phyloP scores from a whole-genome alignment of 1,140 invertebrate species.

The Oryctes rhinoceros region DNA sequence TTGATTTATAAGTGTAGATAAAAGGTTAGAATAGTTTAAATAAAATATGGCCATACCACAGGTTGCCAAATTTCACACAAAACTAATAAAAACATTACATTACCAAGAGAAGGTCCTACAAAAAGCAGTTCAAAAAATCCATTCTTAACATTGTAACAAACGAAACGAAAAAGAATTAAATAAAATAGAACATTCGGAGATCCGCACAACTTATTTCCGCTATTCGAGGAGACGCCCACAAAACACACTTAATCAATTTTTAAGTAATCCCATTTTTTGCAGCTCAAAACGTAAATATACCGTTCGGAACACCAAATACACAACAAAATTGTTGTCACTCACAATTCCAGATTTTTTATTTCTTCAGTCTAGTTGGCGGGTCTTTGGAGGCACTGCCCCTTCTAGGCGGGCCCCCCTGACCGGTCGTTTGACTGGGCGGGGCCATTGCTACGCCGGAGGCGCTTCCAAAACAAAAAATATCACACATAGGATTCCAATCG shows the following conservation, averaged over 20 bases:
- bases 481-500: conserved; percentile 57
- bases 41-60: too few relatives aligned
- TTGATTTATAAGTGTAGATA: too few relatives aligned
- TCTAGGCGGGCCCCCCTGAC: conserved; percentile 54
- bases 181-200: conserved; percentile 17
- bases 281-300: neutral
- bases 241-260: conserved; percentile 38
- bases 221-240: conserved; percentile 24
- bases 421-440: conserved; percentile 55
- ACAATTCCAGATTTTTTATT: conserved; percentile 48
- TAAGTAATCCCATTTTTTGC: conserved; percentile 34
- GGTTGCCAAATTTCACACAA: too few relatives aligned
- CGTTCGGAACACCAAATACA: conserved; percentile 5
- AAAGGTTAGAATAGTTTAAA: too few relatives aligned
- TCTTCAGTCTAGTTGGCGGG: conserved; percentile 56
- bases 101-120: neutral
- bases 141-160: conserved; percentile 5
- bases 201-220: conserved; percentile 30
- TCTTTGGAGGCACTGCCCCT: conserved; percentile 59
- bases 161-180: neutral
- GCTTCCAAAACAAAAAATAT: conserved; percentile 61
- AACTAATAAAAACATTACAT: too few relatives aligned
- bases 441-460: conserved; percentile 60
- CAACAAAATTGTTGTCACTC: conserved; percentile 19
- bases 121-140: conserved; percentile 3